Percentiles rank a stretch among this genome's conserved stretches.
Evolutionary conservation across 2,797 vertebrate genomes (phyloP).

Genomic region (Odontamblyopus lacepedii): DNA sequence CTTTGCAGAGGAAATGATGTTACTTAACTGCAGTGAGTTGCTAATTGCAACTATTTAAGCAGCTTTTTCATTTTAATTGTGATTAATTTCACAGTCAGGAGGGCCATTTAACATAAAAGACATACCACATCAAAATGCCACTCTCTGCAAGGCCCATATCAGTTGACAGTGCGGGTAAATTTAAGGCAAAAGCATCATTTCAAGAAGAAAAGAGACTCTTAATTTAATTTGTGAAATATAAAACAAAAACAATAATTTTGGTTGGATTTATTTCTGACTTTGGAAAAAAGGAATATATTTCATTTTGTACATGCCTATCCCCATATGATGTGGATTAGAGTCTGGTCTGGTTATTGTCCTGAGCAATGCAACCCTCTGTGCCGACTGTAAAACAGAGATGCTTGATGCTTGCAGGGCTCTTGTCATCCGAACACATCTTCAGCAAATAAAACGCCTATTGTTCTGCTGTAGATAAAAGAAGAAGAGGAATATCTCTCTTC

Average conservation of each 20-base stretch:
- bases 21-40: background rate
- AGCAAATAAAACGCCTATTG: constrained; percentile 72
- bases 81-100: background rate
- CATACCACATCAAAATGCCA: background rate
- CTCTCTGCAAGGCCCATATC: background rate
- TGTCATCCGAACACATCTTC: constrained; percentile 18
- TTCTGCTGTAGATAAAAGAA: constrained; percentile 57
- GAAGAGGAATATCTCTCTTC: constrained; percentile 54
- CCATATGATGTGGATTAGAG: constrained; percentile 6
- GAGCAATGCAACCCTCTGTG: constrained; percentile 6
- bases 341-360: background rate
- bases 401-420: constrained; percentile 5
- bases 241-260: background rate
- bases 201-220: background rate
- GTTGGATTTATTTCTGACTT: background rate
- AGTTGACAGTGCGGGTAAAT: background rate
- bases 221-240: constrained; percentile 4
- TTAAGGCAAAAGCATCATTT: background rate
- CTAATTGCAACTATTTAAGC: background rate
- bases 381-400: constrained; percentile 9
- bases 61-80: background rate
- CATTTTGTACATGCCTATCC: constrained; percentile 2
- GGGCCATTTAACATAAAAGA: background rate
- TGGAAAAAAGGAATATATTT: background rate
- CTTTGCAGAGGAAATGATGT: background rate